Evolutionary conservation across 2,113 vertebrate species (phyloP), one percentile per base, ranked within the genome.

Genomic region (Psammodynastes pulverulentus): DNA sequence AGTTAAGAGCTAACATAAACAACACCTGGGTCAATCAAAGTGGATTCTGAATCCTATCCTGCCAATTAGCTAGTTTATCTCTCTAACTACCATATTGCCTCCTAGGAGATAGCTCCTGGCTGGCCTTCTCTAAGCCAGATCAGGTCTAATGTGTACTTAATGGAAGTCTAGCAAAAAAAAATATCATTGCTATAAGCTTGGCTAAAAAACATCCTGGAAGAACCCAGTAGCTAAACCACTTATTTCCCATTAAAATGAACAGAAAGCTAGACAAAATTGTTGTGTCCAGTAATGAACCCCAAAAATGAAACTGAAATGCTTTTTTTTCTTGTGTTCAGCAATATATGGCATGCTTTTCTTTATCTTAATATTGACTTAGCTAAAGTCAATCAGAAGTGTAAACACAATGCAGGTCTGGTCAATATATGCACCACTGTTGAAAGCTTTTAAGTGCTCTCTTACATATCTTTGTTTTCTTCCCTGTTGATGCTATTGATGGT

Each of bases 371-470:
- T 39, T 89, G 87, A 89, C 87, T 52, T 53, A 89, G 62, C 6
- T n/a, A 48, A 92, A 92, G 67, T 92, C 67, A 92, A 89, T 85
- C 43, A 21, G 2, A 92, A 48, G 7, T 84, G 87, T 52, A 54
- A 92, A 89, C 54, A 29, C 67, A 48, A 23, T 56, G 29, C 52
- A 48, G 3, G 15, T 84, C 52, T 89, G 87, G 29, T 87, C 91
- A 92, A 92, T 92, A 92, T 39, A 34, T 46, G n/a, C 51, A 26
- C 7, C 26, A 48, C 51, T 12, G 43, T 54, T 49, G 87, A 89
- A 89, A 89, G 91, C 51, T 89, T 89, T 89, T 53, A 48, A 88
- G 87, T 89, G 39, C 34, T 13, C 3, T 56, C 17, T 92, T 24
- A 79, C 15, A 54, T 26, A 58, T 29, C 87, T 21, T 43, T 91